These are phyloP conservation scores for Tauraco erythrolophus DNA, from an alignment of 2,113 vertebrate genomes.

Conservation along the genomic window DNA sequence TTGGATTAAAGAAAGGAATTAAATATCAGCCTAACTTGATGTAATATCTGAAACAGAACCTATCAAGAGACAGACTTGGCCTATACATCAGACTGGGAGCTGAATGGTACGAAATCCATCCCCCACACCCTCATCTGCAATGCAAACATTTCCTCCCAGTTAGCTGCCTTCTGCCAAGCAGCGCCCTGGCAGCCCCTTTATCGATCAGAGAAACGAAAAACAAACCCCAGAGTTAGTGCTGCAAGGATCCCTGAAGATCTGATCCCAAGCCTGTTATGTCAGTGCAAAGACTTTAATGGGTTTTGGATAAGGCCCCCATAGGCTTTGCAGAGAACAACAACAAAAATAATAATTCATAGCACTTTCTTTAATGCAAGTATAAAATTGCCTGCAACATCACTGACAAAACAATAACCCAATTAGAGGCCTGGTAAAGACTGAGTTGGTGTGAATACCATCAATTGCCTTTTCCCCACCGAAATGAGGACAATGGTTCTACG, in stretches of 20 bases:
- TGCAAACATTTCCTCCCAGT: background rate
- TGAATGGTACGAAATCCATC: background rate
- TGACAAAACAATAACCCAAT: background rate
- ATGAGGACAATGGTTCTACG: background rate
- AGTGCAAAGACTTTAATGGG: background rate
- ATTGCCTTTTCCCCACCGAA: background rate
- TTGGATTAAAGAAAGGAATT: background rate
- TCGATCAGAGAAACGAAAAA: constrained; percentile 8
- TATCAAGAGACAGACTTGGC: background rate
- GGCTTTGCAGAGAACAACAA: background rate
- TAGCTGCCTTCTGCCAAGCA: constrained; percentile 10
- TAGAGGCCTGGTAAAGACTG: background rate
- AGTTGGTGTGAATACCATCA: background rate
- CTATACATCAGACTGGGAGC: background rate
- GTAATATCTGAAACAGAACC: background rate
- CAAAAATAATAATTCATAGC: background rate
- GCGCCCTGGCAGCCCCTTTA: background rate
- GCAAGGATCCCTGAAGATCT: background rate
- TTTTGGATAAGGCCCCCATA: background rate
- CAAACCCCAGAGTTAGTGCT: background rate
- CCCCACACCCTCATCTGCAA: background rate
- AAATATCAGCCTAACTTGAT: background rate
- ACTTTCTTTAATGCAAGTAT: background rate
- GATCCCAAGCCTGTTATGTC: background rate
- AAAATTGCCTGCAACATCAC: background rate